phyloP scores from a whole-genome alignment of 2,888 invertebrate species.

The Limenitis camilla region DNA sequence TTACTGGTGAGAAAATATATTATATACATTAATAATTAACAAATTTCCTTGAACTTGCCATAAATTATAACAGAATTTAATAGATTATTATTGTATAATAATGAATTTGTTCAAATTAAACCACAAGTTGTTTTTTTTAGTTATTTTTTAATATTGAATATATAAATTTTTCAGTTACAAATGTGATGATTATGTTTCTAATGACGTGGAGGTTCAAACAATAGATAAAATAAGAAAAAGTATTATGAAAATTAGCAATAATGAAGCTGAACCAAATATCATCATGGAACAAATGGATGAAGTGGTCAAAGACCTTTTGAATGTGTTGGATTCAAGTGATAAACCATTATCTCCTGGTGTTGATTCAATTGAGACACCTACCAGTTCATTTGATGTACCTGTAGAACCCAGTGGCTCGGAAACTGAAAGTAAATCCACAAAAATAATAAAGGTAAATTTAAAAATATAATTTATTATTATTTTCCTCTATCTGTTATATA shows the following conservation, averaged over 20 bases:
- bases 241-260: constrained; percentile 47
- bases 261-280: constrained; percentile 30
- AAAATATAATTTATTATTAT: not conserved
- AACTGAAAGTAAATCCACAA: constrained; percentile 43
- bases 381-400: constrained; percentile 36
- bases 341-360: constrained; percentile 24
- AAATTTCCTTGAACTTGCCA: not conserved
- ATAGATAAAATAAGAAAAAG: constrained; percentile 75
- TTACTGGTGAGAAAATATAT: constrained; percentile 77
- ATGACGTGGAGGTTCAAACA: constrained; percentile 76
- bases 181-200: constrained; percentile 86
- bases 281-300: constrained; percentile 44
- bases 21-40: not conserved
- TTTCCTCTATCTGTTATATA: too few relatives aligned
- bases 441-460: constrained; percentile 47
- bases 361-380: constrained; percentile 31
- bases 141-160: not conserved
- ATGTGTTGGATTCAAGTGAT: constrained; percentile 19
- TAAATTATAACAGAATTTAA: not conserved
- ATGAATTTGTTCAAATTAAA: not conserved
- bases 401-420: constrained; percentile 31
- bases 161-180: constrained; percentile 76
- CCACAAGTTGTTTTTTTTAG: not conserved
- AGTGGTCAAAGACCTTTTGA: constrained; percentile 25
- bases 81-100: not conserved